Base-by-base conservation (phyloP, 2,797 vertebrate genomes). In the Fistularia tabacaria region DNA sequence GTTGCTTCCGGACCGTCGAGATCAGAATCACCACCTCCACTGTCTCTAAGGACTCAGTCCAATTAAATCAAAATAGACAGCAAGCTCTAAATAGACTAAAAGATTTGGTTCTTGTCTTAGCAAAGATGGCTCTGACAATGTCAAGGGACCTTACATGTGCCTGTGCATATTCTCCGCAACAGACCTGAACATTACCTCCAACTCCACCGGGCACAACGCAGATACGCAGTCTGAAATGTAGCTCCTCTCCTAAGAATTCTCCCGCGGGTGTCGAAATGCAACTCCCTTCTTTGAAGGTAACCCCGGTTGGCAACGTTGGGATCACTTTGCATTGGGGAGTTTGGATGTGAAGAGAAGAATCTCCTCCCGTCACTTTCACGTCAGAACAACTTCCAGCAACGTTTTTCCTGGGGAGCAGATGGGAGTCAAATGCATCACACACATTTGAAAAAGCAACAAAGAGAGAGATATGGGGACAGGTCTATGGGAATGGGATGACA, bases 141-240 rank as follows among this genome's bases (percentile, higher is more conserved):
- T 53, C 54, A 46, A 51, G 57, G 57, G 64, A 52, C 52, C 13
- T 4, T 36, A 10, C 51, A 67, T 37, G 25, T 60, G 62, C 48
- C 44, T 66, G 59, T 40, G 38, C 49, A 45, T 10, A 13, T 54
- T 61, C 63, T 48, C 57, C 36, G n/a, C 5, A n/a, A n/a, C 37
- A 36, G 38, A 59, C 43, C 44, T 11, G 12, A 15, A 38, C 6
- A 7, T 61, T 75, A 83, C 80, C 82, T 77, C 79, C 59, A 14
- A 66, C 54, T 51, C 76, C 14, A 59, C 63, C 52, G 36, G 56
- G 55, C 9, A 74, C 70, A 0, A 80, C 75, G 1, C n/a, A 69
- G 1, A 91, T 87, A 11, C 84, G 89, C 65, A 97, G 41, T 13
- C 92, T 84, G 84, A 96, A 84, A 59, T 96, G 93, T 43, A 94